Conservation (phyloP, 2,797 vertebrate genomes). For the Pipistrellus pipistrellus region DNA sequence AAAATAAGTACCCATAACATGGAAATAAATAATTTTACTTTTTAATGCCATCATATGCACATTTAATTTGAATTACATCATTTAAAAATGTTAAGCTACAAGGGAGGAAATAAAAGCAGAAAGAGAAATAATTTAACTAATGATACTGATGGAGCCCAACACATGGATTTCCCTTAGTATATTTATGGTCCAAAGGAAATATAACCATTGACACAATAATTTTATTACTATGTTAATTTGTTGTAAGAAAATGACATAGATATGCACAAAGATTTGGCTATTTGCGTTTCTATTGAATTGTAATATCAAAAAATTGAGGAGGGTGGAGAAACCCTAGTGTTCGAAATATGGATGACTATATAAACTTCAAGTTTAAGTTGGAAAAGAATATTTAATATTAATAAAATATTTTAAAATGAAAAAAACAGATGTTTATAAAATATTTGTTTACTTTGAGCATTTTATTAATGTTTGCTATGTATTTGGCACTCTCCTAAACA, state of each 20-base stretch:
- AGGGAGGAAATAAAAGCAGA: not conserved
- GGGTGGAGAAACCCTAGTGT: not conserved
- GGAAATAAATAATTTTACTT: constrained; percentile 17
- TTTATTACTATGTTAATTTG: not conserved
- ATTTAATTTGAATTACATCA: not conserved
- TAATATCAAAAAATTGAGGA: not conserved
- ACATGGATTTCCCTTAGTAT: not conserved
- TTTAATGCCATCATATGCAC: not conserved
- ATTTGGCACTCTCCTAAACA: not conserved
- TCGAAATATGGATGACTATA: not conserved
- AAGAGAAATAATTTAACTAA: not conserved
- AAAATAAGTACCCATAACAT: not conserved
- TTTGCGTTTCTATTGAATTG: not conserved
- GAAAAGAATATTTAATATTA: not conserved
- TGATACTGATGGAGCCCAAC: not conserved
- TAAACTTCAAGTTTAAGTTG: not conserved
- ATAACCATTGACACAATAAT: not conserved
- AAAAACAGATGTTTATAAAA: not conserved
- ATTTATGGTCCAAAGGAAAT: not conserved
- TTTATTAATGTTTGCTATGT: not conserved
- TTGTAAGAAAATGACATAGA: not conserved
- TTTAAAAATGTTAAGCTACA: not conserved
- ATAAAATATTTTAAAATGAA: not conserved
- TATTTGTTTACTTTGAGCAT: not conserved
- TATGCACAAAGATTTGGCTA: not conserved